Evolutionary conservation across 2,888 invertebrate species (phyloP).

Genomic region (Torymus aiolomorphi): DNA sequence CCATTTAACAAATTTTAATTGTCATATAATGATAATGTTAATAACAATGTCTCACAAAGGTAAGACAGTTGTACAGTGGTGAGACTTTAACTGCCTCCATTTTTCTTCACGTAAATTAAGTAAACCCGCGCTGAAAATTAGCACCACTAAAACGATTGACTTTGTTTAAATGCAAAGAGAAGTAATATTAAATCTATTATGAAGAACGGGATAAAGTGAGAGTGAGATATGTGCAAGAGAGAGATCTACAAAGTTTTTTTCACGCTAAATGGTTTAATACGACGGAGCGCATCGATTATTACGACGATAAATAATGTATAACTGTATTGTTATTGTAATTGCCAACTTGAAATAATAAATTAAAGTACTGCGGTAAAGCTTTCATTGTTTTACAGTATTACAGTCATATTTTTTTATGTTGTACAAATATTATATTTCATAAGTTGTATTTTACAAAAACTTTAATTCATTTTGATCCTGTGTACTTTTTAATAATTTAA

Average conservation of each 20-base stretch:
- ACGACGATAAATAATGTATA: conserved; percentile 58
- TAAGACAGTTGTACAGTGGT: conserved; percentile 1
- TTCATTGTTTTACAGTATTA: conserved; percentile 10
- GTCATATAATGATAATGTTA: conserved; percentile 23
- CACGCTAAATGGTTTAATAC: conserved; percentile 63
- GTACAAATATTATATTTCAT: too few species aligned
- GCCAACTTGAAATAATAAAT: conserved; percentile 69
- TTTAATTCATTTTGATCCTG: too few species aligned
- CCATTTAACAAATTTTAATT: conserved; percentile 21
- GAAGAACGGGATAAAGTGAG: conserved; percentile 3
- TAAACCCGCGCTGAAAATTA: conserved; percentile 9
- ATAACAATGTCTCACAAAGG: background rate
- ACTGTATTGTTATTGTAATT: conserved; percentile 68
- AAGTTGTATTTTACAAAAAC: too few species aligned
- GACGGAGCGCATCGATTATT: conserved; percentile 49
- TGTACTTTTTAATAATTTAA: too few species aligned
- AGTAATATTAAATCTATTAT: conserved; percentile 7
- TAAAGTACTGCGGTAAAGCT: conserved; percentile 61
- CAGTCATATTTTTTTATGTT: conserved; percentile 19
- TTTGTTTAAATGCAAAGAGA: conserved; percentile 15
- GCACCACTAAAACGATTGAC: conserved; percentile 3
- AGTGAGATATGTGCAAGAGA: conserved; percentile 25
- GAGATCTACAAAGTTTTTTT: conserved; percentile 56
- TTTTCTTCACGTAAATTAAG: conserved; percentile 17
- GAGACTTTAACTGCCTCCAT: conserved; percentile 38